Base-by-base conservation (phyloP, 1,140 invertebrate genomes). In the Habropoda laboriosa region DNA sequence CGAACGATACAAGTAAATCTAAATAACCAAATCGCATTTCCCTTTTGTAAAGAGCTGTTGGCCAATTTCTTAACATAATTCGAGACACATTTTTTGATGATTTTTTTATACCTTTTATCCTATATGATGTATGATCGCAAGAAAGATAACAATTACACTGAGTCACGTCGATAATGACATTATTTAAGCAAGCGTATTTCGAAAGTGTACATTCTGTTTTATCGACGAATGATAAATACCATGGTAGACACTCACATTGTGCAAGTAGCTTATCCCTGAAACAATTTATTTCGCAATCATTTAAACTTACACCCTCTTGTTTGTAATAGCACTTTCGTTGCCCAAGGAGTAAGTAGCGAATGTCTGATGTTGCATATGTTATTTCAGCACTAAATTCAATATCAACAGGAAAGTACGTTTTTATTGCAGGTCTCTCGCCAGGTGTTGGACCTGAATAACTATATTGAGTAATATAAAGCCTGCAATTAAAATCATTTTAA, bases 11-110 rank as follows among this genome's bases (percentile, higher is more conserved):
- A 53, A 96, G 87, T 53, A 97, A 92, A 93, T 97, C 96, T 0
- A 96, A 95, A 96, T 96, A 96, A 58, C 96, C 96, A 86, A 97
- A 96, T 27, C 96, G 92, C 3, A 96, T 95, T 89, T 96, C 95
- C 32, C 96, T 93, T 86, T 96, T 96, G 85, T 96, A 96, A 5
- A 95, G 90, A 13, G 96, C 94, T 93, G 96, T 95, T 1, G 96
- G 96, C 96, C 96, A 96, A 0, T 45, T 45, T 53, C 16, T 72
- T 10, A 79, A 45, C 0, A n/a, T 49, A 40, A 78, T 40, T 49
- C n/a, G 58, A 30, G 12, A 47, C 2, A 1, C 12, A 18, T 32
- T 24, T 21, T 10, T 71, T 1, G 3, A 0, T 0, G 38, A 27
- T 10, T 27, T 55, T 45, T n/a, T 1, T 7, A 73, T 21, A 10